A percentile compares a stretch with the other conserved stretches of the same genome.
These are phyloP conservation scores for Gastracanthus pulcherrimus DNA, from an alignment of 2,888 invertebrate genomes.

Conservation along the genomic window DNA sequence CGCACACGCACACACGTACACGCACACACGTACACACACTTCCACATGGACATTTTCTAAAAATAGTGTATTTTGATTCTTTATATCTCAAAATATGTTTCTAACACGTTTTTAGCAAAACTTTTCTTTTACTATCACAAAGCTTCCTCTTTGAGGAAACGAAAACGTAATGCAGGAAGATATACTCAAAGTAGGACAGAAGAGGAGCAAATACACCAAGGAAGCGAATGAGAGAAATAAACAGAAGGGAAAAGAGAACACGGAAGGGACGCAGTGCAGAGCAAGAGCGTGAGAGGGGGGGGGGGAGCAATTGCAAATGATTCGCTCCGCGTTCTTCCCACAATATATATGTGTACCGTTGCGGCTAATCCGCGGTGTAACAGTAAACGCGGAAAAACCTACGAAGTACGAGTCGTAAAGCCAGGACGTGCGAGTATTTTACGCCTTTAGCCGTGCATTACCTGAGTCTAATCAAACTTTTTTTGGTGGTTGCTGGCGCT, in stretches of 20 bases:
- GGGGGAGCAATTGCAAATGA: background rate
- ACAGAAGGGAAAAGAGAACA: background rate
- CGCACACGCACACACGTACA: no score
- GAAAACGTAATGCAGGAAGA: background rate
- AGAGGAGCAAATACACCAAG: background rate
- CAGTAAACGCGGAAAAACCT: conserved; percentile 20
- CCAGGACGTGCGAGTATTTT: conserved; percentile 28
- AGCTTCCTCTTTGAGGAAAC: background rate
- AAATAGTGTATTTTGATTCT: no score
- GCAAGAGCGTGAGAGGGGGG: background rate
- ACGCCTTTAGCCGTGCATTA: background rate
- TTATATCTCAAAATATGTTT: no score
- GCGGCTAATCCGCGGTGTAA: conserved; percentile 36
- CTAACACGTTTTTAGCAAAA: no score
- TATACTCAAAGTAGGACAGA: background rate
- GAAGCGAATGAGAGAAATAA: background rate
- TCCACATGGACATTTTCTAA: no score
- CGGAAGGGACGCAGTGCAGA: background rate
- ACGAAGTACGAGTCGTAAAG: background rate
- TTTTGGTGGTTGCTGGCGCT: no score
- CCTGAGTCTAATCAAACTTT: background rate
- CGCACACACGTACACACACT: no score
- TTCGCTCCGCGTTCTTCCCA: conserved; percentile 4
- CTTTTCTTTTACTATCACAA: no score
- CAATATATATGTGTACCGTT: conserved; percentile 11